A percentile compares a stretch with the other conserved stretches of the same genome.
phyloP scores from a whole-genome alignment of 1,140 invertebrate species.

The Thaumetopoea pityocampa region DNA sequence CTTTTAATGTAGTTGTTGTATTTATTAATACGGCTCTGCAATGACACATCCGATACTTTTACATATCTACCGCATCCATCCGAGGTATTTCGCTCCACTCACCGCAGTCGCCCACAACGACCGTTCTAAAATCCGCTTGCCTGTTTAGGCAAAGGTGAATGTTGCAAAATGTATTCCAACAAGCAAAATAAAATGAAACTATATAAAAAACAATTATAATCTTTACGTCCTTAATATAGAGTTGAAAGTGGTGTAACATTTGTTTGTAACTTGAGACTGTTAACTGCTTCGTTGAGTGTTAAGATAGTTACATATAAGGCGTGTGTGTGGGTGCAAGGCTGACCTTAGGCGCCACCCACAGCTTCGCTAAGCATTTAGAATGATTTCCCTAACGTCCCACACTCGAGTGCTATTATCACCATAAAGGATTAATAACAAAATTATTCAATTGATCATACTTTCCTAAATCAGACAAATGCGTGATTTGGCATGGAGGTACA shows the following conservation, averaged over 20 bases:
- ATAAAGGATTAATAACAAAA: conserved; percentile 29
- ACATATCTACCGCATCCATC: no score
- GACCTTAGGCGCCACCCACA: conserved; percentile 68
- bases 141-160: conserved; percentile 73
- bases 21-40: no score
- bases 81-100: conserved; percentile 34
- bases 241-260: not conserved
- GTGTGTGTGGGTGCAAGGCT: conserved; percentile 72
- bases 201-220: conserved; percentile 1
- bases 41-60: no score
- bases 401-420: conserved; percentile 47
- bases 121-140: conserved; percentile 70
- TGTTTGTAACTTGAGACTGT: not conserved
- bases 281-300: conserved; percentile 32
- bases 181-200: conserved; percentile 18
- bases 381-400: conserved; percentile 63
- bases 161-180: conserved; percentile 41
- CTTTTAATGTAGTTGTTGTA: no score
- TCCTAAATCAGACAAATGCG: no score
- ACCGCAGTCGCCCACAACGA: conserved; percentile 54
- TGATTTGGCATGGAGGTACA: no score
- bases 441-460: no score
- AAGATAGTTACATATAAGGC: conserved; percentile 62
- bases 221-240: conserved; percentile 1
- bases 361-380: conserved; percentile 53